Percentiles rank a stretch among this genome's conserved stretches.
phyloP scores from a whole-genome alignment of 2,797 vertebrate species.

The Danio tinwini region DNA sequence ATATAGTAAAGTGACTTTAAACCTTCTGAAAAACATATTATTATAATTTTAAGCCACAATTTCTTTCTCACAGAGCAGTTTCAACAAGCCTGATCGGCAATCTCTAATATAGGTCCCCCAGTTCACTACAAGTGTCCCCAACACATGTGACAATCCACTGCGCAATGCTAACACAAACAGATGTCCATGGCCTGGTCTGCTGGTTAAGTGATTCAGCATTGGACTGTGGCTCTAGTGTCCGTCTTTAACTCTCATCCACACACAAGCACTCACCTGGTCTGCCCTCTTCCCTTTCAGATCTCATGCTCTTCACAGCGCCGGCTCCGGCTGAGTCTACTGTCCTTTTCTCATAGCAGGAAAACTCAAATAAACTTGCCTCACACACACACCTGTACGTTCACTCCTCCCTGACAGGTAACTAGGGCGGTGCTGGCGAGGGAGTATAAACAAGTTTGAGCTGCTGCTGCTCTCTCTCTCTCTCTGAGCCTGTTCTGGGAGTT shows the following conservation, averaged over 20 bases:
- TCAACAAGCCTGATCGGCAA: constrained; percentile 3
- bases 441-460: constrained; percentile 49
- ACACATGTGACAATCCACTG: not conserved
- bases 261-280: constrained; percentile 73
- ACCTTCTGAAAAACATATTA: not conserved
- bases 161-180: not conserved
- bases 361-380: constrained; percentile 45
- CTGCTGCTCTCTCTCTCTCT: constrained; percentile 29
- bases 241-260: not conserved
- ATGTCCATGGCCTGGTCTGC: constrained; percentile 4
- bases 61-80: not conserved
- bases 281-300: constrained; percentile 77
- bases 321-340: constrained; percentile 77
- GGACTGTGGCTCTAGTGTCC: not conserved
- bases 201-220: not conserved
- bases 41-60: not conserved
- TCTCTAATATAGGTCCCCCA: not conserved
- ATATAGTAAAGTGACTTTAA: not conserved
- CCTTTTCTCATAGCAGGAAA: constrained; percentile 74
- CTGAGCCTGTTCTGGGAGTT: constrained; percentile 65
- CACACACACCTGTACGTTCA: constrained; percentile 3
- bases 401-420: constrained; percentile 77
- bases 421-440: constrained; percentile 64
- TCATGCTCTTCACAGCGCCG: constrained; percentile 72
- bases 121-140: not conserved